Conservation (phyloP, 1,140 invertebrate species). For the Oncopeltus fasciatus region DNA sequence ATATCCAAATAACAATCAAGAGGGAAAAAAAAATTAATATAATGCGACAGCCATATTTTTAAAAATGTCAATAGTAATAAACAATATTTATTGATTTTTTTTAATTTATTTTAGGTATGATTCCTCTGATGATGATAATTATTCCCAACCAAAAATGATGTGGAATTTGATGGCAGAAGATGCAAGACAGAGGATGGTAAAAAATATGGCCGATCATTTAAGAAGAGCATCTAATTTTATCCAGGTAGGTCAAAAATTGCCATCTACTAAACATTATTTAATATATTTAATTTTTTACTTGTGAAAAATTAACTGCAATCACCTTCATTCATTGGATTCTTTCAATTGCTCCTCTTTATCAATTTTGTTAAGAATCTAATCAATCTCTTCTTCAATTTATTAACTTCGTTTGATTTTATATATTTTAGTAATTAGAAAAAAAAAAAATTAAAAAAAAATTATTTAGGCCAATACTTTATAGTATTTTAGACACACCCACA, state of each 20-base stretch:
- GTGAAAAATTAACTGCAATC: not conserved
- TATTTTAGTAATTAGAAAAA: too few species aligned
- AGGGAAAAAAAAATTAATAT: not conserved
- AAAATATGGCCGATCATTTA: slow-evolving; percentile 66
- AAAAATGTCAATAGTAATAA: too few species aligned
- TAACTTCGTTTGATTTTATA: not conserved
- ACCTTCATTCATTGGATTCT: not conserved
- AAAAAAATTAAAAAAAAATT: too few species aligned
- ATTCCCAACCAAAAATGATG: slow-evolving; percentile 62
- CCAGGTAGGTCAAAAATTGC: slow-evolving; percentile 35
- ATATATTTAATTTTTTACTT: not conserved
- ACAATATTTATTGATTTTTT: not conserved
- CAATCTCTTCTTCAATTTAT: not conserved
- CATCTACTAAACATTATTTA: not conserved
- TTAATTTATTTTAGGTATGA: slow-evolving; percentile 48
- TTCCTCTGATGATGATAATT: slow-evolving; percentile 76
- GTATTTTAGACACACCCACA: too few species aligned
- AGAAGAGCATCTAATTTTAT: slow-evolving; percentile 66
- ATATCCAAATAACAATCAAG: not conserved
- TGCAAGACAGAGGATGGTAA: slow-evolving; percentile 51
- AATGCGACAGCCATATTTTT: not conserved
- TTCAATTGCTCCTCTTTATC: not conserved
- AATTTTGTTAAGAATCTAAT: not conserved
- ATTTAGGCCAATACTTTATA: too few species aligned
- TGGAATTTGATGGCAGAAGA: slow-evolving; percentile 59